phyloP scores from a whole-genome alignment of 1,140 invertebrate genomes.

The Ceratina calcarata region DNA sequence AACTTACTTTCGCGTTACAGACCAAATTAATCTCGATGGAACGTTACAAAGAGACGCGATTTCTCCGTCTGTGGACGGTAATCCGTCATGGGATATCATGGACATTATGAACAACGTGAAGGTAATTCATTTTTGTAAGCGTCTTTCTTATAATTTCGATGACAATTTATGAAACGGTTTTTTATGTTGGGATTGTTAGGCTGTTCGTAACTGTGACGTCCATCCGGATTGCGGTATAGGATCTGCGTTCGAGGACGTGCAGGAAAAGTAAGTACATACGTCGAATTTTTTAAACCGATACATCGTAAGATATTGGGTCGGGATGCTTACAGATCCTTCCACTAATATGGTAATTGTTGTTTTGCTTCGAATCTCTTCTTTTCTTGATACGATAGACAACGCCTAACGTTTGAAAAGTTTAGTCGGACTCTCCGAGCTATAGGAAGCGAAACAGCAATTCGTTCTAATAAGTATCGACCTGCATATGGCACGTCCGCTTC shows the following conservation, averaged over 20 bases:
- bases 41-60: conserved; percentile 73
- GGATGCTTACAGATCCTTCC: conserved; percentile 63
- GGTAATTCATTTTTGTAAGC: conserved; percentile 63
- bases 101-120: conserved; percentile 85
- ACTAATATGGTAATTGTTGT: conserved; percentile 66
- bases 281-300: not conserved
- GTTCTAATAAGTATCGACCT: conserved; percentile 52
- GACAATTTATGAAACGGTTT: not conserved
- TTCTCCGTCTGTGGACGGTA: conserved; percentile 71
- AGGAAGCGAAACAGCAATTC: conserved; percentile 59
- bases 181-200: conserved; percentile 64
- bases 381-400: conserved; percentile 22
- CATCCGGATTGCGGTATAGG: conserved; percentile 82
- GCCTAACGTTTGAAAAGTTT: not conserved
- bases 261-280: conserved; percentile 83
- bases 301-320: conserved; percentile 28
- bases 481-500: conserved; percentile 71
- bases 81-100: conserved; percentile 83
- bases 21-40: conserved; percentile 77
- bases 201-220: conserved; percentile 82
- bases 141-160: not conserved
- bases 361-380: conserved; percentile 38
- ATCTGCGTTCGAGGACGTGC: conserved; percentile 81
- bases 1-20: conserved; percentile 55
- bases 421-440: not conserved